Conservation (phyloP, 1,140 invertebrate genomes). For the Parapsyche elsis region DNA sequence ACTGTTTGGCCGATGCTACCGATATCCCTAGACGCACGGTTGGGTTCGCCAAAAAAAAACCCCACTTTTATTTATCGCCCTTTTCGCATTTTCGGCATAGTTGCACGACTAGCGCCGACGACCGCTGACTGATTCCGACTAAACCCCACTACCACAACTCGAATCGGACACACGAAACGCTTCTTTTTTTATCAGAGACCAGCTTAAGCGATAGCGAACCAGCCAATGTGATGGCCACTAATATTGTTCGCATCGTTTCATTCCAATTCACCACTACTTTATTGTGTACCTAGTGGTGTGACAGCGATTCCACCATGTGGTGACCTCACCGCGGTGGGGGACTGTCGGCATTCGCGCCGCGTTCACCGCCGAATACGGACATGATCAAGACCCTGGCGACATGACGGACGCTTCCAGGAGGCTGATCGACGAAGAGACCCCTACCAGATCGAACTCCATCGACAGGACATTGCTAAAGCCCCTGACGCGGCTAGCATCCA, state of each 20-base stretch:
- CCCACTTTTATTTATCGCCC: too few relatives aligned
- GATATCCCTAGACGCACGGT: too few relatives aligned
- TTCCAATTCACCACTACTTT: background rate
- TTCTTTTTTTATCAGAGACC: background rate
- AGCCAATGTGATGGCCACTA: background rate
- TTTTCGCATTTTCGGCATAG: too few relatives aligned
- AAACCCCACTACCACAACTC: too few relatives aligned
- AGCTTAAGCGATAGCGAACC: background rate
- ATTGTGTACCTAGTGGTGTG: background rate
- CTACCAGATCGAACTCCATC: conserved; percentile 28
- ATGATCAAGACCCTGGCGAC: background rate
- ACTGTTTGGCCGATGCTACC: too few relatives aligned
- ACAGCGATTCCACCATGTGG: conserved; percentile 18
- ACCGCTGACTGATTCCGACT: too few relatives aligned
- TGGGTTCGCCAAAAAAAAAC: too few relatives aligned
- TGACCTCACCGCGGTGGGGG: conserved; percentile 23
- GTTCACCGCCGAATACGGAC: conserved; percentile 23
- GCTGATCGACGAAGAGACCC: conserved; percentile 36
- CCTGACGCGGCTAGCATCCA: conserved; percentile 40
- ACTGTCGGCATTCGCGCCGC: conserved; percentile 15
- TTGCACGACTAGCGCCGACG: too few relatives aligned
- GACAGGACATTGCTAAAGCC: conserved; percentile 40
- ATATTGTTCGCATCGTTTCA: background rate
- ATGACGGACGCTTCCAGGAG: conserved; percentile 52
- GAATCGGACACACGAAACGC: background rate